Evolutionary conservation across 1,140 invertebrate genomes (phyloP), one percentile per base, ranked within the genome.

Genomic region (Drosophila lacteicornis): DNA sequence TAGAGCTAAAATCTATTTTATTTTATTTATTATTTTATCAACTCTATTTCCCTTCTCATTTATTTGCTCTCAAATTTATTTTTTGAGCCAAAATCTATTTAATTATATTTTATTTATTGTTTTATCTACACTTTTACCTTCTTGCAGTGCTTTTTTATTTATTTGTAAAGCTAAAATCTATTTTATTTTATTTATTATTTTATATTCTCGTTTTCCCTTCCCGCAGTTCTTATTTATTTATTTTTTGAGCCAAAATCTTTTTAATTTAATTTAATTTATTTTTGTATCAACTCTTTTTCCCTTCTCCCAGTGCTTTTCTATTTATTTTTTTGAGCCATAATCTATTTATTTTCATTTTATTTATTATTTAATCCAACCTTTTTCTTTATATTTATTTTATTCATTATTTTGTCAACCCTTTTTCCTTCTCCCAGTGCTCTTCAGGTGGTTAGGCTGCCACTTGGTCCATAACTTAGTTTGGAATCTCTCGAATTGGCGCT

Each of bases 401-500:
- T 33, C 5, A 40, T 8, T 25, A 11, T 50, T 9, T 27, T 22
- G 6, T 0, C 4, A 27, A 30, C 6, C 27, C 27, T 30, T 6
- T 30, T 30, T 0, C 27, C 8, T 36, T 36, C 33, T 36, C 33
- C 9, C 6, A 42, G 40, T 42, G 15, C 38, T 12, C 9, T 43
- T 25, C 56, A 58, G 38, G 56, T 45, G 38, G 9, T n/a, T 19
- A 11, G 27, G 17, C 27, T 36, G 17, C 33, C 56, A 58, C 56
- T 50, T 38, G 22, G 33, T 33, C 43, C 27, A 60, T 6, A 60
- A 22, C 17, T 22, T 33, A 30, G 38, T 45, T 13, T 38, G 61
- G 12, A 53, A 27, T 45, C 47, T 13, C 27, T 38, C 33, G 22
- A 47, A 40, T 45, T 43, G 30, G n/a, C 57, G 9, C 46, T 73